A percentile compares a stretch with the other conserved stretches of the same genome.
phyloP scores from a whole-genome alignment of 2,113 vertebrate species.

The Channa maculata region DNA sequence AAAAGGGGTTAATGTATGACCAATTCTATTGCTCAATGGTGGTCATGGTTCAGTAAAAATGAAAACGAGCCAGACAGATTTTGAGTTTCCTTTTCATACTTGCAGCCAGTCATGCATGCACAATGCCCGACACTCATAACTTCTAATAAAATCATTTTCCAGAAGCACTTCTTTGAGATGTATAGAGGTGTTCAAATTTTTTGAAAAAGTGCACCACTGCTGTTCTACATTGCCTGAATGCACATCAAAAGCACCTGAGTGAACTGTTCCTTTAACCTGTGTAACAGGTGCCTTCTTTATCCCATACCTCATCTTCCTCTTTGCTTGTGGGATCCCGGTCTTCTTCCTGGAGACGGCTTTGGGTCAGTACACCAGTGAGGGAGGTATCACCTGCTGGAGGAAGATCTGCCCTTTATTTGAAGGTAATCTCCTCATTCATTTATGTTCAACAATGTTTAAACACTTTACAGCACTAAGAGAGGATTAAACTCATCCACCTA shows the following conservation, averaged over 20 bases:
- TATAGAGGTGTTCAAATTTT: not conserved
- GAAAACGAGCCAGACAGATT: no score
- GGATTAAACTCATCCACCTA: not conserved
- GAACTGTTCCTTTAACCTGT: constrained; percentile 5
- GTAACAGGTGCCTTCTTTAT: constrained; percentile 95
- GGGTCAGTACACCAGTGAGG: constrained; percentile 95
- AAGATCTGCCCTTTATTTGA: constrained; percentile 94
- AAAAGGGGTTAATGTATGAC: constrained; percentile 17
- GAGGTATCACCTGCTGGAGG: constrained; percentile 93
- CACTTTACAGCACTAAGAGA: not conserved
- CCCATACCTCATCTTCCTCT: constrained; percentile 96
- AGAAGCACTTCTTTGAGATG: no score
- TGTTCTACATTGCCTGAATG: not conserved
- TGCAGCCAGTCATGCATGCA: no score
- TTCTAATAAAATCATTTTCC: no score
- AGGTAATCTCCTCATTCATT: constrained; percentile 78
- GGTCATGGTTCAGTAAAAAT: not conserved
- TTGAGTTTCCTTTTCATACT: no score
- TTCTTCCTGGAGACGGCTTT: constrained; percentile 93
- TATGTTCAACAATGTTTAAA: not conserved
- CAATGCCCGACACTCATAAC: no score
- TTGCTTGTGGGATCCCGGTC: constrained; percentile 93
- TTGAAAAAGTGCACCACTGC: not conserved
- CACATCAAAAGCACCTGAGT: not conserved
- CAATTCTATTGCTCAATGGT: not conserved